phyloP scores from a whole-genome alignment of 2,113 vertebrate genomes.

The Callorhinus ursinus region DNA sequence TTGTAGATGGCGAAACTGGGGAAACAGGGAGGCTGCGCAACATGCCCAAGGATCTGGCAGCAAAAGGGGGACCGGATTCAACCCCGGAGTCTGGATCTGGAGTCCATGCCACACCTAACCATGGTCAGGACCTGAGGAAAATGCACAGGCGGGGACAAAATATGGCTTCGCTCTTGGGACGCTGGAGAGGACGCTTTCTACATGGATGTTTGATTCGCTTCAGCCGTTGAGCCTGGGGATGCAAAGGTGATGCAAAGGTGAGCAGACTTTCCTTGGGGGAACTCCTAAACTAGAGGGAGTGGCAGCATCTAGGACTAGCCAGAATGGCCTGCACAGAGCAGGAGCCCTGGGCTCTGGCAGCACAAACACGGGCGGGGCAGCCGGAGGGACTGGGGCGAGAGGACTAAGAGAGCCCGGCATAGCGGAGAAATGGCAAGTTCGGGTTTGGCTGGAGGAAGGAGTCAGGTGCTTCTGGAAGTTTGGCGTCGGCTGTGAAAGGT shows the following conservation, averaged over 20 bases:
- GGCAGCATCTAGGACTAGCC: background rate
- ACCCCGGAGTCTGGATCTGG: background rate
- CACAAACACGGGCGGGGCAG: background rate
- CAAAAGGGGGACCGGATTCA: background rate
- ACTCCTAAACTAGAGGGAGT: background rate
- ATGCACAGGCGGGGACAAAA: background rate
- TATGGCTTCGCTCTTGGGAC: background rate
- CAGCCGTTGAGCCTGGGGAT: background rate
- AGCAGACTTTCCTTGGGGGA: background rate
- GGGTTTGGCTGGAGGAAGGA: background rate
- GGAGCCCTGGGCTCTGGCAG: no score
- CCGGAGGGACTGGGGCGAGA: rapidly evolving
- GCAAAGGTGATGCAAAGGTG: background rate
- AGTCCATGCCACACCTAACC: background rate
- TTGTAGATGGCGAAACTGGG: background rate
- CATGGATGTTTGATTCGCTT: background rate
- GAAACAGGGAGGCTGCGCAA: background rate
- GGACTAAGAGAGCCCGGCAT: background rate
- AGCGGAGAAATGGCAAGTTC: background rate
- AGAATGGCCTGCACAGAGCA: no score
- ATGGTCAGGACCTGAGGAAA: background rate
- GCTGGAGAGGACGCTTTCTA: background rate
- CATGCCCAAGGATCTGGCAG: background rate
- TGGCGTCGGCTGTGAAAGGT: background rate
- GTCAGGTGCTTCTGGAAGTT: background rate